Percentiles rank a stretch among this genome's conserved stretches.
These are phyloP conservation scores for Trissolcus basalis DNA, from an alignment of 1,140 invertebrate species.

Conservation along the genomic window DNA sequence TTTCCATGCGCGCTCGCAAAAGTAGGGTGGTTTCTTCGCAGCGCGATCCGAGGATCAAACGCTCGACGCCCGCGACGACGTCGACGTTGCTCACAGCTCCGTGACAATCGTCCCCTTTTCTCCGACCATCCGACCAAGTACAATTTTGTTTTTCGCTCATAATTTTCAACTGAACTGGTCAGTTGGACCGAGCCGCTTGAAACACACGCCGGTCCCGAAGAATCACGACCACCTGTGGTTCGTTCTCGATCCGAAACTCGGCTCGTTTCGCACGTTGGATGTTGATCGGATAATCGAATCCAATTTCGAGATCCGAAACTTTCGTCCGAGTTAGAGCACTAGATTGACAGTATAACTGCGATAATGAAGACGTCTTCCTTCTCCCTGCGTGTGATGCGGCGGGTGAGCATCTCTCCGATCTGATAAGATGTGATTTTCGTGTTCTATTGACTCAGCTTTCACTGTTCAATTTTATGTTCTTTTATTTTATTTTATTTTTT, in stretches of 20 bases:
- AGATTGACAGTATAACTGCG: conserved; percentile 68
- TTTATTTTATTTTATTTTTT: too few species aligned
- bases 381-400: conserved; percentile 84
- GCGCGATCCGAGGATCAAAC: conserved; percentile 50
- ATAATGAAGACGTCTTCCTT: conserved; percentile 88
- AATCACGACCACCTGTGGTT: conserved; percentile 72
- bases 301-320: conserved; percentile 16
- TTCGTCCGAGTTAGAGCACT: conserved; percentile 1
- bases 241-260: conserved; percentile 34
- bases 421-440: too few species aligned
- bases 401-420: conserved; percentile 82
- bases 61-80: conserved; percentile 64
- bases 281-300: not conserved
- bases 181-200: too few species aligned
- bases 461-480: too few species aligned
- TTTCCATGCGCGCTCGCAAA: conserved; percentile 66
- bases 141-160: too few species aligned
- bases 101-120: conserved; percentile 18
- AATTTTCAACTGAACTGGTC: too few species aligned
- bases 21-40: conserved; percentile 60
- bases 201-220: too few species aligned
- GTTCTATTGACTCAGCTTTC: too few species aligned
- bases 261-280: not conserved
- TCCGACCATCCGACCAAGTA: too few species aligned
- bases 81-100: conserved; percentile 20